These are phyloP conservation scores for Denticeps clupeoides DNA, from an alignment of 2,797 vertebrate species.

Conservation along the genomic window DNA sequence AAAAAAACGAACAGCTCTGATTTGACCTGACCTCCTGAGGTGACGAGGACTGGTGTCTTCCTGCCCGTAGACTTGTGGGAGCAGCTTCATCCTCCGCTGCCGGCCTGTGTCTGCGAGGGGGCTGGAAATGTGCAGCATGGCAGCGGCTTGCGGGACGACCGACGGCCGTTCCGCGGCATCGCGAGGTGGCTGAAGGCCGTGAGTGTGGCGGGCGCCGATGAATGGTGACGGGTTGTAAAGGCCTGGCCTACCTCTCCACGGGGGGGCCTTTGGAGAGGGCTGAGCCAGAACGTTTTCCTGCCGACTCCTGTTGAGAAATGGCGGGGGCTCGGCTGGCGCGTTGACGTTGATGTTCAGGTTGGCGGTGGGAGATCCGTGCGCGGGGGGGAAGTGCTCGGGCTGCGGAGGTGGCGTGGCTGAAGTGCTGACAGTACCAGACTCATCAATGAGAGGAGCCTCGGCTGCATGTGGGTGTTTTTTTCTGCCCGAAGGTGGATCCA, in stretches of 20 bases:
- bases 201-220: background rate
- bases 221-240: slow-evolving; percentile 3
- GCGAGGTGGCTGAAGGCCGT: background rate
- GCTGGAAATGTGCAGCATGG: too few species aligned
- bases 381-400: background rate
- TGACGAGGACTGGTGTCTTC: too few species aligned
- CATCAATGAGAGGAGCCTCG: slow-evolving; percentile 6
- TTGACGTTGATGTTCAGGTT: slow-evolving; percentile 34
- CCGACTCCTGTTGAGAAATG: slow-evolving; percentile 21
- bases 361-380: slow-evolving; percentile 13
- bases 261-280: slow-evolving; percentile 11
- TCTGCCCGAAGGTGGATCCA: too few species aligned
- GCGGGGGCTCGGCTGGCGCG: slow-evolving; percentile 14
- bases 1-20: too few species aligned
- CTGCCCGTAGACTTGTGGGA: too few species aligned
- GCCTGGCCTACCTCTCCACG: slow-evolving; percentile 8
- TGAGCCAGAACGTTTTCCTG: slow-evolving; percentile 21
- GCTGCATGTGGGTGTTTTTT: too few species aligned
- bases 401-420: background rate
- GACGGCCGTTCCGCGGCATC: background rate
- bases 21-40: too few species aligned
- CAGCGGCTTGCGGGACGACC: too few species aligned
- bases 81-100: too few species aligned
- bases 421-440: background rate
- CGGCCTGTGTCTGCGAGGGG: too few species aligned